Base-by-base conservation (phyloP, 1,140 invertebrate species). In the Lithobius niger region DNA sequence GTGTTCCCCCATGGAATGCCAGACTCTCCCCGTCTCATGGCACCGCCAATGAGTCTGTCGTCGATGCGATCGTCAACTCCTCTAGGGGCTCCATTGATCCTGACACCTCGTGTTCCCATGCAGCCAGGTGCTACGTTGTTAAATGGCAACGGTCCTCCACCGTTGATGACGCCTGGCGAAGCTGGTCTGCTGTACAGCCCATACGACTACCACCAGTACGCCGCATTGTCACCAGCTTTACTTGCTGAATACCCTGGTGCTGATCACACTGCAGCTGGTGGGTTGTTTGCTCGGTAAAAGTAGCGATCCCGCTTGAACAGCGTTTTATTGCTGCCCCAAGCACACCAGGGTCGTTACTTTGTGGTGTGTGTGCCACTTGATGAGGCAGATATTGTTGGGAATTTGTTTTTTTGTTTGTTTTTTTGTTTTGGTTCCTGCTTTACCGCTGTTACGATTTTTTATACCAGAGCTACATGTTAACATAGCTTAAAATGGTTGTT, bases 141-240 rank as follows among this genome's bases (percentile, higher is more conserved):
- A 53, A 83, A 82, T 67, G 81, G 81, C 42, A 82, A 82, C 22
- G 82, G 78, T 21, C 82, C 83, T 19, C 80, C 83, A n/a, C 79
- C 57, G 54, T 80, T 71, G 68, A 82, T 75, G 60, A 77, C 70
- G 65, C 83, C 71, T 69, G 81, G 76, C 71, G 65, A 78, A 79
- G 61, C 75, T 80, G 75, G 82, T 65, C 76, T 85, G 61, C 80
- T 85, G 62, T 85, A 84, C 71, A 78, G 81, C 16, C 86, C 87
- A 1, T 92, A 90, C 65, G 65, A 90, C 62, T 90, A 89, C 72
- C 80, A 83, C 66, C 89, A 89, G 69, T 92, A 91, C 71, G 86
- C 88, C 28, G 74, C 91, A 53, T 79, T 82, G 27, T 81, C 82
- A 27, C 83, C 86, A 51, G 86, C 87, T 54, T 77, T 91, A 61